phyloP scores from a whole-genome alignment of 2,888 invertebrate genomes.

The Apodemia zela region DNA sequence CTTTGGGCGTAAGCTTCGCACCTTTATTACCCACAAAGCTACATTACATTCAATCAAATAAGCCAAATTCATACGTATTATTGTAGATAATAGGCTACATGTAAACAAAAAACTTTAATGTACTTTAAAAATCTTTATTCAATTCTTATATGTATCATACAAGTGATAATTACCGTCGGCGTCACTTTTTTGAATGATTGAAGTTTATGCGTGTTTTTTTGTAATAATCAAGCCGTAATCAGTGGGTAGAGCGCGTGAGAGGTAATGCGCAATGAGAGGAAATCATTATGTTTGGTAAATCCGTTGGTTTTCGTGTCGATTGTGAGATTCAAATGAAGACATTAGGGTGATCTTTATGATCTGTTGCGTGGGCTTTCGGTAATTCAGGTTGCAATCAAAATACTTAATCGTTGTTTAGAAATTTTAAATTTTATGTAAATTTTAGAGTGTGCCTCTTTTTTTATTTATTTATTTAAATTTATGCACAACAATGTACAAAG shows the following conservation, averaged over 20 bases:
- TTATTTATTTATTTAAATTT: too few relatives aligned
- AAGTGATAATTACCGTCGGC: conserved; percentile 68
- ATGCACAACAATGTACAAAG: too few relatives aligned
- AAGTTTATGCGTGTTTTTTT: conserved; percentile 77
- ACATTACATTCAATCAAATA: conserved; percentile 22
- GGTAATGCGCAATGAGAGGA: conserved; percentile 54
- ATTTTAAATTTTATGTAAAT: too few relatives aligned
- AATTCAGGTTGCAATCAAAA: conserved; percentile 63
- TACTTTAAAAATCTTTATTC: not conserved
- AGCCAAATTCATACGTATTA: conserved; percentile 11
- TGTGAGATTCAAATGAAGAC: conserved; percentile 66
- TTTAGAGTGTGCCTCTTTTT: too few relatives aligned
- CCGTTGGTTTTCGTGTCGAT: conserved; percentile 51
- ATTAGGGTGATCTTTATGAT: conserved; percentile 69
- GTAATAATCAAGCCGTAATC: conserved; percentile 75
- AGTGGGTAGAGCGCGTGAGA: conserved; percentile 73
- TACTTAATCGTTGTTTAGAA: conserved; percentile 32
- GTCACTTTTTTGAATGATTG: conserved; percentile 72
- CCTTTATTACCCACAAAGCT: conserved; percentile 48
- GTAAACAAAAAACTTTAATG: not conserved
- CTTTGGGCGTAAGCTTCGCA: conserved; percentile 68
- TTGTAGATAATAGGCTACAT: not conserved
- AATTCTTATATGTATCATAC: conserved; percentile 60
- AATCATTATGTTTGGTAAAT: conserved; percentile 66
- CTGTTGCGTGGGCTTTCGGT: conserved; percentile 61